These are phyloP conservation scores for Epizoanthus scotinus DNA, from an alignment of 92 coral and sea anemone genomes.

Conservation along the genomic window DNA sequence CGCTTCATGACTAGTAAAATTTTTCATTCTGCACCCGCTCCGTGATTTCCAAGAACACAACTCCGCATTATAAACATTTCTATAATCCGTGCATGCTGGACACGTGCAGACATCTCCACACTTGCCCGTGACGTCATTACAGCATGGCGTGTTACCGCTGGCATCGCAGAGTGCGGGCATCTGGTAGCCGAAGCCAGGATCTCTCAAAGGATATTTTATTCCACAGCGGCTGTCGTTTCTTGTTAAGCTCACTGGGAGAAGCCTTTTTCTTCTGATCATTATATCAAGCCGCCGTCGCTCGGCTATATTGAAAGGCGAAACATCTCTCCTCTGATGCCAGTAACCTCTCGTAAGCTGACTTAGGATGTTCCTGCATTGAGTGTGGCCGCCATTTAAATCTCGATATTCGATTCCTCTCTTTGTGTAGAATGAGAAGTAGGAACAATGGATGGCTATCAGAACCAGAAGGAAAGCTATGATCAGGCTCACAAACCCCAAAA, in stretches of 20 bases:
- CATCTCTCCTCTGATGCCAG: conserved; percentile 49
- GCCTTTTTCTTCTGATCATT: conserved; percentile 55
- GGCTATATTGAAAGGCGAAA: conserved; percentile 28
- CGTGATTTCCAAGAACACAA: conserved; percentile 55
- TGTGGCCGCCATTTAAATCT: neutral
- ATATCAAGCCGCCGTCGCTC: conserved; percentile 40
- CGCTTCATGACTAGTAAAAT: conserved; percentile 62
- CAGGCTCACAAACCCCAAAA: neutral
- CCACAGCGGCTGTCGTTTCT: conserved; percentile 69
- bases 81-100: conserved; percentile 59
- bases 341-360: conserved; percentile 48
- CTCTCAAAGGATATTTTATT: conserved; percentile 46
- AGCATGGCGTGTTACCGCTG: conserved; percentile 53
- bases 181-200: conserved; percentile 51
- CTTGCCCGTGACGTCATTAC: conserved; percentile 54
- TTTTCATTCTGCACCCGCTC: conserved; percentile 45
- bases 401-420: neutral
- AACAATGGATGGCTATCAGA: neutral
- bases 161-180: conserved; percentile 61
- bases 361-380: conserved; percentile 35
- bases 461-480: neutral
- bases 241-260: conserved; percentile 45
- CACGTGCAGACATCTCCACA: conserved; percentile 70
- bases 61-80: conserved; percentile 57
- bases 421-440: neutral